These are phyloP conservation scores for Neocrepidodera transversa DNA, from an alignment of 2,888 invertebrate genomes.

Conservation along the genomic window DNA sequence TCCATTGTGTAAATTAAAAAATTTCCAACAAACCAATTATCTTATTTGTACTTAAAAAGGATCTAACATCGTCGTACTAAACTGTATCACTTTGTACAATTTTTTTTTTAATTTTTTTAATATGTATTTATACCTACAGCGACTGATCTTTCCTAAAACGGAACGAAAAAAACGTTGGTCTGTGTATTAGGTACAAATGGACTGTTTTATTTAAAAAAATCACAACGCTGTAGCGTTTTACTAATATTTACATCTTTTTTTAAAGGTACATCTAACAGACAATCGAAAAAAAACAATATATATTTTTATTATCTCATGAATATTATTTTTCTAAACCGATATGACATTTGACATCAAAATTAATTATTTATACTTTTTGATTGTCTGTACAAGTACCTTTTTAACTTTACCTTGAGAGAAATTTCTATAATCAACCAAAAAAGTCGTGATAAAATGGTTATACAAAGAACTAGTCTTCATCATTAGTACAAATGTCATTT, in stretches of 20 bases:
- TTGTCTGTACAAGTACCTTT: too few relatives aligned
- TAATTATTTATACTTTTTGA: too few relatives aligned
- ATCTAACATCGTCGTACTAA: too few relatives aligned
- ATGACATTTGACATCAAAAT: too few relatives aligned
- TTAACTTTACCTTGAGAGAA: too few relatives aligned
- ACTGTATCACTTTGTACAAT: slow-evolving; percentile 40
- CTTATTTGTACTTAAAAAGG: too few relatives aligned
- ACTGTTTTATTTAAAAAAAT: slow-evolving; percentile 43
- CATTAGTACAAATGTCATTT: slow-evolving; percentile 29
- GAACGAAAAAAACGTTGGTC: slow-evolving; percentile 48
- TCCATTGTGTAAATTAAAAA: too few relatives aligned
- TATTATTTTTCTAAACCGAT: too few relatives aligned
- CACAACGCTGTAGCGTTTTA: slow-evolving; percentile 47
- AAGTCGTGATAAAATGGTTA: slow-evolving; percentile 35
- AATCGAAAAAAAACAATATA: background rate
- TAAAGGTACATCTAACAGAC: slow-evolving; percentile 28
- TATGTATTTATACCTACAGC: slow-evolving; percentile 36
- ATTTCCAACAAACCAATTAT: too few relatives aligned
- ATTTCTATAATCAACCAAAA: slow-evolving; percentile 33
- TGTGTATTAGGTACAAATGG: slow-evolving; percentile 44
- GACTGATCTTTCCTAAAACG: slow-evolving; percentile 39
- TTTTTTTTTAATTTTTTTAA: slow-evolving; percentile 22
- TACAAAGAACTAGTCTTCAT: slow-evolving; percentile 34
- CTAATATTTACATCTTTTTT: slow-evolving; percentile 45
- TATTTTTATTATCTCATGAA: too few relatives aligned